Evolutionary conservation across 2,113 vertebrate species (phyloP).

Genomic region (Propithecus coquereli): DNA sequence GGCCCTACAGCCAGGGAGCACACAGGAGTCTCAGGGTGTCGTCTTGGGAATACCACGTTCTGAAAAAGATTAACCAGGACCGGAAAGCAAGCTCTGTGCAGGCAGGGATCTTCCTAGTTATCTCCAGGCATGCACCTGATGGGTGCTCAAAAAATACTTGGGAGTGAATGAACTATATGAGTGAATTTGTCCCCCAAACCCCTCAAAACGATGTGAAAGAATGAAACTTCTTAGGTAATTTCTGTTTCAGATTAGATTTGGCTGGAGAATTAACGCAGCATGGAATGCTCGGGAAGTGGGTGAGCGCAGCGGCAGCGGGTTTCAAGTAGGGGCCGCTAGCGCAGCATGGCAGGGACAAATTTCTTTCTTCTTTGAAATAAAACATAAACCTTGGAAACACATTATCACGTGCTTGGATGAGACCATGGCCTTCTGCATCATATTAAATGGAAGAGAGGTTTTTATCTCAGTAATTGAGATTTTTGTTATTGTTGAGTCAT

Average conservation of each 20-base stretch:
- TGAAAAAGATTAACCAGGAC: background rate
- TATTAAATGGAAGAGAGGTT: constrained; percentile 14
- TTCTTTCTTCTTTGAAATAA: constrained; percentile 39
- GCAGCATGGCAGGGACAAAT: background rate
- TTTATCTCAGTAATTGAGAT: constrained; percentile 26
- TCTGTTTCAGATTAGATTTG: background rate
- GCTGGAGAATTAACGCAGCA: background rate
- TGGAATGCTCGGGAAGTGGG: background rate
- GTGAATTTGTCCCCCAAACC: background rate
- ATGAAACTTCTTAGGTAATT: background rate
- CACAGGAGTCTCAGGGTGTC: background rate
- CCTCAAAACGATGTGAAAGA: background rate
- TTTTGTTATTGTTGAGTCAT: constrained; percentile 28
- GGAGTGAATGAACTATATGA: background rate
- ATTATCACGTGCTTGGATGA: constrained; percentile 3
- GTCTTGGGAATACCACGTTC: background rate
- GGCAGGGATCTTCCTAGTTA: background rate
- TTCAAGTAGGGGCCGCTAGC: background rate
- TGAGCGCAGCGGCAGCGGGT: background rate
- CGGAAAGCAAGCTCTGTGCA: background rate
- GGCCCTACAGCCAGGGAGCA: background rate
- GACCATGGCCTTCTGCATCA: background rate
- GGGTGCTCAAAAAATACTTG: background rate
- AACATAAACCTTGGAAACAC: constrained; percentile 26
- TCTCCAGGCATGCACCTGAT: background rate